Conservation (phyloP, 2,888 invertebrate species). For the Lymantria dispar region DNA sequence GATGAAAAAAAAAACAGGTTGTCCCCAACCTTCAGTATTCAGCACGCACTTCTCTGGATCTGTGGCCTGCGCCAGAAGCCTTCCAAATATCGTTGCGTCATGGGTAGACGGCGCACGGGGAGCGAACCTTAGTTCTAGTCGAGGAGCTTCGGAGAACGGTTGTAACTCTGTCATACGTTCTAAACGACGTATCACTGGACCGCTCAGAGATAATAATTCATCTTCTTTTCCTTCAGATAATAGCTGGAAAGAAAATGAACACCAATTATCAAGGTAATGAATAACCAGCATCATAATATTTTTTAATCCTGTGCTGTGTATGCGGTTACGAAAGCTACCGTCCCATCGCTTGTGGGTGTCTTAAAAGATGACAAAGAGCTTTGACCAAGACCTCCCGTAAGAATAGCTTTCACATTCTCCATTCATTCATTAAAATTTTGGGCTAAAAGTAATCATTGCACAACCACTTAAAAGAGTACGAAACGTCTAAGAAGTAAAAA, state of each 20-base stretch:
- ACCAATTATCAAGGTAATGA: not conserved
- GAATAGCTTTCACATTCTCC: too few species aligned
- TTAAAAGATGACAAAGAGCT: too few species aligned
- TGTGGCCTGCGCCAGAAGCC: constrained; percentile 83
- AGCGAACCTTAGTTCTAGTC: constrained; percentile 61
- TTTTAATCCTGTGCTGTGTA: too few species aligned
- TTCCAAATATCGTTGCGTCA: constrained; percentile 59
- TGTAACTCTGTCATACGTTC: constrained; percentile 83
- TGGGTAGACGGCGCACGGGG: constrained; percentile 52
- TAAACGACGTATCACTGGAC: constrained; percentile 85
- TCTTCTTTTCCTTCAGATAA: constrained; percentile 85
- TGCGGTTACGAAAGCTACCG: too few species aligned
- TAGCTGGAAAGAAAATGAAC: constrained; percentile 54
- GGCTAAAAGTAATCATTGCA: too few species aligned
- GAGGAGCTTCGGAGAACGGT: constrained; percentile 52
- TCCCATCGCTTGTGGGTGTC: too few species aligned
- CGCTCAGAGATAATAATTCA: constrained; percentile 86
- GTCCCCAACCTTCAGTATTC: constrained; percentile 73
- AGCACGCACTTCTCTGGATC: constrained; percentile 83
- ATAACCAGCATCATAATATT: too few species aligned
- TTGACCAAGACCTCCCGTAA: too few species aligned
- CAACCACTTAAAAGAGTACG: too few species aligned
- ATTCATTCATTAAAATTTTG: too few species aligned
- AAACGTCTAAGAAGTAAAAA: too few species aligned
- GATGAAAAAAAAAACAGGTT: not conserved